phyloP scores from a whole-genome alignment of 2,113 vertebrate genomes.

The Mustela nigripes region DNA sequence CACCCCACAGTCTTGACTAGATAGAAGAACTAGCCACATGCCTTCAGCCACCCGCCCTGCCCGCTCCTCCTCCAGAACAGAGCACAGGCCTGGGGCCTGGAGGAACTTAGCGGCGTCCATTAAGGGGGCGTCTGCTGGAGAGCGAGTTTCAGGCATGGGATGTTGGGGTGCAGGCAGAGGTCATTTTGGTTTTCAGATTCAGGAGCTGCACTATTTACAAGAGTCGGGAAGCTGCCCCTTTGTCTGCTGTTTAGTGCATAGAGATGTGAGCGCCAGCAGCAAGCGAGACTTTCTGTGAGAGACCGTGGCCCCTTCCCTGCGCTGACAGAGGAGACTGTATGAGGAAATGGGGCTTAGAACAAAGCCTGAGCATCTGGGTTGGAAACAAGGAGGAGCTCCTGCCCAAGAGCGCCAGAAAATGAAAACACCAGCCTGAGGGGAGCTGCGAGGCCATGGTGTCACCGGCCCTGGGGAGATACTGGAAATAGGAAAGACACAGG shows the following conservation, averaged over 20 bases:
- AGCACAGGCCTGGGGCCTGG: background rate
- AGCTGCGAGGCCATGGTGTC: background rate
- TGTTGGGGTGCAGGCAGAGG: too few relatives aligned
- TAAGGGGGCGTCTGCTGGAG: background rate
- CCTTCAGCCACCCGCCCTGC: fast-evolving
- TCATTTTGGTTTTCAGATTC: background rate
- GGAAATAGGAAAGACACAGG: background rate
- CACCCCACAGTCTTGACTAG: background rate
- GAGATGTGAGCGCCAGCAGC: background rate
- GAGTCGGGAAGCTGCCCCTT: background rate
- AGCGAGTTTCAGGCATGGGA: background rate
- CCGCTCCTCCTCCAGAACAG: too few relatives aligned
- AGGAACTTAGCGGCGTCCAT: background rate
- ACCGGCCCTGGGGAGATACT: background rate
- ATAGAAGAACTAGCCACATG: background rate
- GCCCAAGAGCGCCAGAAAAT: background rate
- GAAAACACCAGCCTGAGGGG: background rate
- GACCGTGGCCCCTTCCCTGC: background rate
- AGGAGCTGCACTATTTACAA: background rate
- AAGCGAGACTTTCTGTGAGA: background rate
- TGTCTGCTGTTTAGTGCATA: background rate
- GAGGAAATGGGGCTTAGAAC: constrained; percentile 11
- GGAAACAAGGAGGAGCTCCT: constrained; percentile 36
- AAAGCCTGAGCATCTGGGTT: background rate
- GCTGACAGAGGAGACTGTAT: background rate